A percentile compares a stretch with the other conserved stretches of the same genome.
Evolutionary conservation across 2,888 invertebrate genomes (phyloP).

Genomic region (Nomada fabriciana): DNA sequence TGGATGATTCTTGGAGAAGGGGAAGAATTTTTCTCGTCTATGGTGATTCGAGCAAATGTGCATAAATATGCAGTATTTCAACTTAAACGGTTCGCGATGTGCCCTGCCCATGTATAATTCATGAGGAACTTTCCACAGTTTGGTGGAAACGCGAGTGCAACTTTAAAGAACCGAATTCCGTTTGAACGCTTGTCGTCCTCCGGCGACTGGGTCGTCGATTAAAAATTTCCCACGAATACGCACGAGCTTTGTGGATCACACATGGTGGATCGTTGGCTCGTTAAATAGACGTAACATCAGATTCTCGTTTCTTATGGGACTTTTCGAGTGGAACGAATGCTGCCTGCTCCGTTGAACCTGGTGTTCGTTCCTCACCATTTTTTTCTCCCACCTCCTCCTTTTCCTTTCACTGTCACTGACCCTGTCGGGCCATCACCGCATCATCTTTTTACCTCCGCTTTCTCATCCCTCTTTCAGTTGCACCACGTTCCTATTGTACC

Average conservation of each 20-base stretch:
- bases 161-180: conserved; percentile 25
- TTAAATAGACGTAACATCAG: conserved; percentile 22
- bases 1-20: background rate
- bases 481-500: conserved; percentile 32
- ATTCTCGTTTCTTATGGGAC: conserved; percentile 31
- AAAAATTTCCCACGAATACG: conserved; percentile 16
- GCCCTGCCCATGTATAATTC: conserved; percentile 39
- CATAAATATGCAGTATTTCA: conserved; percentile 48
- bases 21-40: conserved; percentile 31
- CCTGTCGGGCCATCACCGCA: conserved; percentile 64
- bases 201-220: background rate
- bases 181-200: background rate
- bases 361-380: conserved; percentile 38
- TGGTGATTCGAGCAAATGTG: conserved; percentile 32
- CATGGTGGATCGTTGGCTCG: conserved; percentile 13
- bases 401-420: conserved; percentile 62
- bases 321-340: conserved; percentile 55
- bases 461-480: conserved; percentile 35
- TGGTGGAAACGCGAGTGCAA: conserved; percentile 26
- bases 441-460: conserved; percentile 44
- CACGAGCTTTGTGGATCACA: background rate
- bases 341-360: conserved; percentile 21
- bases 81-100: conserved; percentile 22
- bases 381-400: conserved; percentile 20
- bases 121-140: conserved; percentile 47